phyloP scores from a whole-genome alignment of 2,888 invertebrate species.

The Archips xylosteana region DNA sequence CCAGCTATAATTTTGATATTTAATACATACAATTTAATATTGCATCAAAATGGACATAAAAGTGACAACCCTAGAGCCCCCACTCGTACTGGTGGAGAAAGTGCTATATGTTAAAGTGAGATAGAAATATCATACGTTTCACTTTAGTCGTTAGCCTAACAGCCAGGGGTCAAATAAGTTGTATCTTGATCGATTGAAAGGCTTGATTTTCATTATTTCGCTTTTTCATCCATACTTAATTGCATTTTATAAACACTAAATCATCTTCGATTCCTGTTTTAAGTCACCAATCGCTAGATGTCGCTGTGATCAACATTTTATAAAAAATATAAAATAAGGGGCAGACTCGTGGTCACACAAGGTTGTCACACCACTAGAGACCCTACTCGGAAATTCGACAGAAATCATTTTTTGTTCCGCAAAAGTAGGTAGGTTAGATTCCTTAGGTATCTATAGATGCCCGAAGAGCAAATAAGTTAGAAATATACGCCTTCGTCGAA shows the following conservation, averaged over 20 bases:
- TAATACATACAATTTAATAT: background rate
- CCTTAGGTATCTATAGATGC: too few relatives aligned
- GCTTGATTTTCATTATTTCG: background rate
- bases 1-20: background rate
- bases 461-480: too few relatives aligned
- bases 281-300: constrained; percentile 2
- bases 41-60: background rate
- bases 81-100: background rate
- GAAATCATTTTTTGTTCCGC: too few relatives aligned
- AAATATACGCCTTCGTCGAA: too few relatives aligned
- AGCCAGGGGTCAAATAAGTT: background rate
- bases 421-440: too few relatives aligned
- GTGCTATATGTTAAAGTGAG: background rate
- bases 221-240: background rate
- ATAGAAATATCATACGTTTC: background rate
- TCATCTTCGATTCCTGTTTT: background rate
- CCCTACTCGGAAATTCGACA: too few relatives aligned
- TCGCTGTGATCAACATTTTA: background rate
- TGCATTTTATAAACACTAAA: background rate
- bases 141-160: background rate
- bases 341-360: too few relatives aligned
- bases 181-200: background rate
- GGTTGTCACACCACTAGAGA: too few relatives aligned
- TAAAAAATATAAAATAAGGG: background rate
- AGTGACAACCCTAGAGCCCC: background rate